These are phyloP conservation scores for Burhinus bistriatus DNA, from an alignment of 2,113 vertebrate genomes.

Conservation along the genomic window DNA sequence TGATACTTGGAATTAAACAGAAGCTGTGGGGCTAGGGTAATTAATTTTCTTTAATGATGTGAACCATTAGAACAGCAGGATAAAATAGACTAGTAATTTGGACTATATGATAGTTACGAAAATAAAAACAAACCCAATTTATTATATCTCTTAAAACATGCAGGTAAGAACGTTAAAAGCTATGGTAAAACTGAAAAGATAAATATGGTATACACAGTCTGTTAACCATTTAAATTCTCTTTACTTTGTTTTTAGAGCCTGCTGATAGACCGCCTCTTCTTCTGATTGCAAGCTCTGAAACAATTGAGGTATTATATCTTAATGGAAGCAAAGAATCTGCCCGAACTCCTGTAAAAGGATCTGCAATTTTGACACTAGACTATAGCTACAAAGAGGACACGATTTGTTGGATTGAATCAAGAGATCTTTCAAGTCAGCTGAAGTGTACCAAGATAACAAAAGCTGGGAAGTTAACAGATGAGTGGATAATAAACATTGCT, in stretches of 20 bases:
- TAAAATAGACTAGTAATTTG: conserved; percentile 3
- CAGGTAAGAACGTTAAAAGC: background rate
- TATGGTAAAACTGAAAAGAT: background rate
- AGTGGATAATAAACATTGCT: conserved; percentile 78
- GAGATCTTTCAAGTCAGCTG: conserved; percentile 82
- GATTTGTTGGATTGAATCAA: conserved; percentile 89
- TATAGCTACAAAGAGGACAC: conserved; percentile 83
- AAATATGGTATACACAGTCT: background rate
- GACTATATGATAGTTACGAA: background rate
- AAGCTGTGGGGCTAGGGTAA: background rate
- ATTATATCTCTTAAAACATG: background rate
- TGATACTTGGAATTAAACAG: conserved; percentile 34
- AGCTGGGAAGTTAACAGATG: conserved; percentile 77
- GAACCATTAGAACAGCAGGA: conserved; percentile 8
- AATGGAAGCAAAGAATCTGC: conserved; percentile 84
- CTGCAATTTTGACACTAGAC: conserved; percentile 84
- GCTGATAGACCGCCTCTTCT: conserved; percentile 85
- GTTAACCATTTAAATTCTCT: background rate
- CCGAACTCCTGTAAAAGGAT: conserved; percentile 73
- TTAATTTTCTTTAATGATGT: conserved; percentile 43
- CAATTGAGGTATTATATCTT: conserved; percentile 81
- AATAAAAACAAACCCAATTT: conserved; percentile 5
- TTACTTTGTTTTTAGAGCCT: conserved; percentile 76
- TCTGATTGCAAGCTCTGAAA: conserved; percentile 81
- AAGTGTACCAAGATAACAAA: conserved; percentile 82